Conservation (phyloP, 1,140 invertebrate genomes). For the Lycorma delicatula region DNA sequence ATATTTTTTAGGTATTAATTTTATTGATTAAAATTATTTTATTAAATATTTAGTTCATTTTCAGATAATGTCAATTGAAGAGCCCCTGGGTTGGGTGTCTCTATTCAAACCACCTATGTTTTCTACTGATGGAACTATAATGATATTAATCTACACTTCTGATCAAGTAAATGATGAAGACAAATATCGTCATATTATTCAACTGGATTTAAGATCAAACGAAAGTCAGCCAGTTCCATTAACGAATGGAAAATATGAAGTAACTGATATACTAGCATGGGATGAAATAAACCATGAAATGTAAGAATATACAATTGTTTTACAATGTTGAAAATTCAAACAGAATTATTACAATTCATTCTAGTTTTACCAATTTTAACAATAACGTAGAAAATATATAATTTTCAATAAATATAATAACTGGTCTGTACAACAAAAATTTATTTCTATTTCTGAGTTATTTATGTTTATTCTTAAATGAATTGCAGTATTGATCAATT, state of each 20-base stretch:
- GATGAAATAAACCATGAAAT: slow-evolving; percentile 54
- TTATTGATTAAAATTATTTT: too few relatives aligned
- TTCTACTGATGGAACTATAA: slow-evolving; percentile 44
- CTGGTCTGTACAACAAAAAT: too few relatives aligned
- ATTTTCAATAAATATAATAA: too few relatives aligned
- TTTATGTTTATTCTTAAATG: too few relatives aligned
- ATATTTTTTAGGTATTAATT: too few relatives aligned
- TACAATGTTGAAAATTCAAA: too few relatives aligned
- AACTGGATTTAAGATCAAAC: slow-evolving; percentile 40
- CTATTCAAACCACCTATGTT: slow-evolving; percentile 53
- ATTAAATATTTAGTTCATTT: too few relatives aligned
- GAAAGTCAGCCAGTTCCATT: slow-evolving; percentile 40
- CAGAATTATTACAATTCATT: too few relatives aligned
- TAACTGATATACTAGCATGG: slow-evolving; percentile 71
- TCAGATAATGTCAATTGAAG: slow-evolving; percentile 34
- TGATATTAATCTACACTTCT: slow-evolving; percentile 53
- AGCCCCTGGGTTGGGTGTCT: slow-evolving; percentile 58
- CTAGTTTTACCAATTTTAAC: too few relatives aligned
- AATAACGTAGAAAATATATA: too few relatives aligned
- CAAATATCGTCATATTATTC: slow-evolving; percentile 53
- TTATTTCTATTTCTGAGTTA: too few relatives aligned
- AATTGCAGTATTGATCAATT: too few relatives aligned
- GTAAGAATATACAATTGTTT: slow-evolving; percentile 47
- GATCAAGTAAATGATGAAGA: slow-evolving; percentile 39
- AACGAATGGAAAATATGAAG: slow-evolving; percentile 64